Conservation (phyloP, 2,113 vertebrate species). For the Glaucomys volans region DNA sequence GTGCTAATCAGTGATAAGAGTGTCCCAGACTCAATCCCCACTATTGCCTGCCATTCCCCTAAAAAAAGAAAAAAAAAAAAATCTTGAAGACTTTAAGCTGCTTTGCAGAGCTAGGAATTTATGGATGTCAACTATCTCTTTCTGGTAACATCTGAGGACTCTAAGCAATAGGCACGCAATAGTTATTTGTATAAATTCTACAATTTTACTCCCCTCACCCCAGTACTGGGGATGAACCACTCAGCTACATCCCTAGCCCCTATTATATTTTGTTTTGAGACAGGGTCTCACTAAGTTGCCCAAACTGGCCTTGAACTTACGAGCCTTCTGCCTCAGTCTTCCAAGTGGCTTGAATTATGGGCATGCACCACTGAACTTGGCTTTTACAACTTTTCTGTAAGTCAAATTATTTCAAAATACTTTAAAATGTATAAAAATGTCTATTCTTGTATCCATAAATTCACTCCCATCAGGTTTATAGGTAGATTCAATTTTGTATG, state of each 20-base stretch:
- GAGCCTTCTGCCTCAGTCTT: no score
- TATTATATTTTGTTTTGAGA: no score
- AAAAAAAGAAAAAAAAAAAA: no score
- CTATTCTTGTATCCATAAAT: constrained; percentile 25
- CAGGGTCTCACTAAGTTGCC: no score
- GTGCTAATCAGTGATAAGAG: neutral
- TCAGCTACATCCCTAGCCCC: no score
- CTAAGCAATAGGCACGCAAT: neutral
- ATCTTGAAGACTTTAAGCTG: neutral
- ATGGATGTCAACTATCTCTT: neutral
- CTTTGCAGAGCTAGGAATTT: constrained; percentile 55
- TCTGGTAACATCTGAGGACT: constrained; percentile 42
- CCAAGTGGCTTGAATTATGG: no score
- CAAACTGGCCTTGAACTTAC: no score
- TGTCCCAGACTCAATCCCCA: neutral
- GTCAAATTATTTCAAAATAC: constrained; percentile 26
- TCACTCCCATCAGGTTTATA: neutral
- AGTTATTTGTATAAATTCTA: neutral
- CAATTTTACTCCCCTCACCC: neutral
- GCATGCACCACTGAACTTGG: no score
- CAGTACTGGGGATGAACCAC: no score
- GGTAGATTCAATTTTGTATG: constrained; percentile 42
- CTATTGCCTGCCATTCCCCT: no score
- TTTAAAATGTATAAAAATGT: neutral
- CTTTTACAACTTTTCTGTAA: neutral